phyloP scores from a whole-genome alignment of 1,140 invertebrate genomes.

The Pogonomyrmex californicus region DNA sequence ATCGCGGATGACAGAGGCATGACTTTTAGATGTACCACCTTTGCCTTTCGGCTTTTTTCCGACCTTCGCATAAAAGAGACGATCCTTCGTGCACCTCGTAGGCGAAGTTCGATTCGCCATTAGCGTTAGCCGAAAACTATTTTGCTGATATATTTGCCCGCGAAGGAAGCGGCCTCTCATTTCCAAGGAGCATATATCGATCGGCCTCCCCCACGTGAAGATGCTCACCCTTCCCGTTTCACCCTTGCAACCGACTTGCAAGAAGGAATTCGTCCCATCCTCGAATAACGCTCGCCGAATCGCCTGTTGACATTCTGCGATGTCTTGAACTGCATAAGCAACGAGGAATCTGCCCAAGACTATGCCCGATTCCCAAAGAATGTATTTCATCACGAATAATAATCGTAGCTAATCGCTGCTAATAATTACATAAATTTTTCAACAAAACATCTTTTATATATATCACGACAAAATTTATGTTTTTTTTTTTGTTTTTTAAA shows the following conservation, averaged over 20 bases:
- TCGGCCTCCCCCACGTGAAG: constrained; percentile 55
- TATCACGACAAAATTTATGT: too few relatives aligned
- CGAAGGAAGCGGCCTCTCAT: constrained; percentile 38
- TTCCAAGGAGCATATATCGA: constrained; percentile 62
- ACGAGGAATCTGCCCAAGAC: constrained; percentile 32
- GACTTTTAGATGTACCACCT: constrained; percentile 12
- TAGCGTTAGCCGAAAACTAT: constrained; percentile 34
- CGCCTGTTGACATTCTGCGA: constrained; percentile 51
- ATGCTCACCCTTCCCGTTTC: constrained; percentile 37
- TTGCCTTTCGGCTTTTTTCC: not conserved
- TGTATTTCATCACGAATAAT: not conserved
- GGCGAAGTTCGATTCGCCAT: constrained; percentile 28
- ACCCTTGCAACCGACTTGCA: constrained; percentile 47
- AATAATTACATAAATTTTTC: constrained; percentile 23
- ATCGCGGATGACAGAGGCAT: not conserved
- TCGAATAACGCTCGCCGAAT: constrained; percentile 44
- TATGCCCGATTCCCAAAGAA: constrained; percentile 17
- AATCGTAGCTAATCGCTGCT: not conserved
- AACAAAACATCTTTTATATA: not conserved
- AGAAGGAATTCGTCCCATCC: constrained; percentile 41
- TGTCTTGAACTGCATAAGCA: constrained; percentile 19
- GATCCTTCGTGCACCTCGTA: not conserved
- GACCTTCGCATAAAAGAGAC: not conserved
- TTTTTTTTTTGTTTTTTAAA: too few relatives aligned
- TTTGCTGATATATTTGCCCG: constrained; percentile 6